A percentile compares a stretch with the other conserved stretches of the same genome.
phyloP scores from a whole-genome alignment of 2,888 invertebrate species.

The Nomada goodeniana region DNA sequence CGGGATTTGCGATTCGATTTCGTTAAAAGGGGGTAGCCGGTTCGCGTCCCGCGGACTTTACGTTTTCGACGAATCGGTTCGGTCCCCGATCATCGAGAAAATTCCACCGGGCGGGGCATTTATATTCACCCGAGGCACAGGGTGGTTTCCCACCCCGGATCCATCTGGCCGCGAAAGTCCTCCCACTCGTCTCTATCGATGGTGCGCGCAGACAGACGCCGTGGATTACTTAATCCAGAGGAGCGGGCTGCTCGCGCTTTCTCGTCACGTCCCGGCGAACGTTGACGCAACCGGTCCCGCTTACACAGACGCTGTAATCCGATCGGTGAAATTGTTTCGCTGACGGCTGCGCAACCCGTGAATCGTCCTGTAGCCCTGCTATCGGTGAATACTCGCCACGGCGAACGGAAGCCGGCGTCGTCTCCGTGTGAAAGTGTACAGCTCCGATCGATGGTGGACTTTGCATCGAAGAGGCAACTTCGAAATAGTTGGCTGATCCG shows the following conservation, averaged over 20 bases:
- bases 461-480: not conserved
- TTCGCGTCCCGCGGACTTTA: slow-evolving; percentile 19
- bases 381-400: slow-evolving; percentile 17
- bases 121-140: slow-evolving; percentile 47
- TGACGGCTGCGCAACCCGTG: slow-evolving; percentile 25
- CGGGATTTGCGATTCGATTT: slow-evolving; percentile 74
- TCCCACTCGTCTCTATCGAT: slow-evolving; percentile 9
- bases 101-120: slow-evolving; percentile 29
- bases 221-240: slow-evolving; percentile 73
- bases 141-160: not conserved
- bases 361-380: slow-evolving; percentile 20
- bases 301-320: slow-evolving; percentile 47
- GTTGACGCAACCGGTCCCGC: slow-evolving; percentile 54
- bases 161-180: not conserved
- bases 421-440: not conserved
- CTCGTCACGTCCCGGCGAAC: slow-evolving; percentile 57
- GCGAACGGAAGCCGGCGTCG: not conserved
- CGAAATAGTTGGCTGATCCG: not conserved
- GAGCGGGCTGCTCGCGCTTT: slow-evolving; percentile 23
- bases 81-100: slow-evolving; percentile 11
- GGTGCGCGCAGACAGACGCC: slow-evolving; percentile 36
- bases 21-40: slow-evolving; percentile 70
- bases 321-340: slow-evolving; percentile 61
- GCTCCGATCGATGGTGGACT: no score
- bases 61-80: slow-evolving; percentile 25